Base-by-base conservation (phyloP, 2,888 invertebrate genomes). In the Mesorhabditis belari region DNA sequence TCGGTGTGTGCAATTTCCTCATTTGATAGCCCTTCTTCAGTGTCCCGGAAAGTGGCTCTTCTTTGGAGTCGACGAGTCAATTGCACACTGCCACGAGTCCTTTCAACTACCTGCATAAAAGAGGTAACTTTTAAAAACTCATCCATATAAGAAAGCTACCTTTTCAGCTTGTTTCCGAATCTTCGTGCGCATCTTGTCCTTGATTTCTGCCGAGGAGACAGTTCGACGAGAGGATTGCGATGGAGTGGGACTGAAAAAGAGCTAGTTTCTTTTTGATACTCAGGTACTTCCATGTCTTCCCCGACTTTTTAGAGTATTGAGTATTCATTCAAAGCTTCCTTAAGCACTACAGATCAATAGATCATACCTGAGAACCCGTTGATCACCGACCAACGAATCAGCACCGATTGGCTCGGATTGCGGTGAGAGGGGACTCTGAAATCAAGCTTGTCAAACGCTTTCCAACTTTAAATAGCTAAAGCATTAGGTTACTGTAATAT, bases 151-250 rank as follows among this genome's bases (percentile, higher is more conserved):
- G n/a, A n/a, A n/a, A n/a, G n/a, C n/a, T n/a, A 35, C 44, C 44
- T 35, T 35, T 35, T 35, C 44, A 26, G 49, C 56, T 51, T 62
- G 63, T 24, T 66, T 63, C 52, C 66, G 52, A 4, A 66, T 66
- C 52, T 63, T 63, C 17, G 52, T 53, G n/a, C 66, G 57, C n/a
- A 66, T 35, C 6, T 57, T 58, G 17, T 56, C 61, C 29, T 61
- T 61, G 25, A 63, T 23, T 29, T 66, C 63, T 17, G 55, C 60
- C 3, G 63, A 66, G 49, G 35, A 51, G 2, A 27, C 23, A 2
- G 63, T 66, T 54, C 58, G 58, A 50, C 60, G 62, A 2, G 66
- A 66, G 23, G 61, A 23, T 21, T 58, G 27, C 2, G 63, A 61
- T 35, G 44, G 44, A n/a, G 44, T 35, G 12, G 44, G 44, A n/a